These are phyloP conservation scores for Calidris pygmaea DNA, from an alignment of 2,113 vertebrate species.

Conservation along the genomic window DNA sequence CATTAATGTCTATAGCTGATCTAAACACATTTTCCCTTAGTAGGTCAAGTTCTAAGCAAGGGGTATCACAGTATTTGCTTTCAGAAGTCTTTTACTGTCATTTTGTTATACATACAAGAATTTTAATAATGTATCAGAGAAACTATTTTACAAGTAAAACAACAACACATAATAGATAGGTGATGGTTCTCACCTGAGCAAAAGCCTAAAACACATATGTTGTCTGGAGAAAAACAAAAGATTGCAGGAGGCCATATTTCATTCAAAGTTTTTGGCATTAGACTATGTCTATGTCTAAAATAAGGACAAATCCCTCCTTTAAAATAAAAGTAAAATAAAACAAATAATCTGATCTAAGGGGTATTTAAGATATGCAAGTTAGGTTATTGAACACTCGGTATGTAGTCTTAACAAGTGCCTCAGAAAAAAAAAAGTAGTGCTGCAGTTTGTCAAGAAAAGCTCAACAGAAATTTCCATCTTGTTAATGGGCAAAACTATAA, in stretches of 20 bases:
- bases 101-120: neutral
- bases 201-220: neutral
- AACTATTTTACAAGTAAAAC: neutral
- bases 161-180: neutral
- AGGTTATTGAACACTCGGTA: neutral
- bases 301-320: neutral
- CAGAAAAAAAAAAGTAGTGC: neutral
- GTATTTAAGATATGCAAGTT: neutral
- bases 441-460: neutral
- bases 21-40: neutral
- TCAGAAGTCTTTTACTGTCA: neutral
- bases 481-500: fast-evolving
- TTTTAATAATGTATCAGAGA: neutral
- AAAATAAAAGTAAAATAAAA: neutral
- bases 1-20: neutral
- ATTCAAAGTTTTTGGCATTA: neutral
- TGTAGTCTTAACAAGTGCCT: neutral
- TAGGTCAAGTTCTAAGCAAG: neutral
- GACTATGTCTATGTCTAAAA: neutral
- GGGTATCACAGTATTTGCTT: neutral
- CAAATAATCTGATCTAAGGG: neutral
- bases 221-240: neutral
- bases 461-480: neutral
- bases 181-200: neutral
- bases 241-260: neutral